phyloP scores from a whole-genome alignment of 2,797 vertebrate species.

The Falco naumanni region DNA sequence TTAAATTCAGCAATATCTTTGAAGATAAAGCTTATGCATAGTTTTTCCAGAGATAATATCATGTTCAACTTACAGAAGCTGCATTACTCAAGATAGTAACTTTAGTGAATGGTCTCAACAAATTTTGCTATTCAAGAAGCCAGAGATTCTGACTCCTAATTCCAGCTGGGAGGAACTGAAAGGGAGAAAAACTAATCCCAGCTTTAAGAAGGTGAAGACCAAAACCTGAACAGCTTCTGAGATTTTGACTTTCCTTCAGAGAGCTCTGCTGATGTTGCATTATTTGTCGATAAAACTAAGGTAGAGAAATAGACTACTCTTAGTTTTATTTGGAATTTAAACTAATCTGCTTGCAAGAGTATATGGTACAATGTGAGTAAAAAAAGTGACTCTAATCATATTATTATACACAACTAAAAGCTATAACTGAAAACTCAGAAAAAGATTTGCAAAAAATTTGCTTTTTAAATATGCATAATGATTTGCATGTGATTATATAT shows the following conservation, averaged over 20 bases:
- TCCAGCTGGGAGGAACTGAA: neutral
- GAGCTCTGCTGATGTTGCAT: neutral
- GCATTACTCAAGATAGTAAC: slow-evolving; percentile 39
- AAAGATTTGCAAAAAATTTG: neutral
- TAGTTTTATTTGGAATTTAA: neutral
- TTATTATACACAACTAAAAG: neutral
- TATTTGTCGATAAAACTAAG: neutral
- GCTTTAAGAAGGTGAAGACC: neutral
- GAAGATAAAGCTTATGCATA: slow-evolving; percentile 31
- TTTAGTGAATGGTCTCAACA: neutral
- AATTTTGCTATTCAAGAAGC: neutral
- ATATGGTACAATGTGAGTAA: neutral
- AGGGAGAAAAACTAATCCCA: neutral
- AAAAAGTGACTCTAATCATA: neutral
- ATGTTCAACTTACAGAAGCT: neutral
- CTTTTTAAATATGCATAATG: neutral
- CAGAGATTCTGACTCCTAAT: neutral
- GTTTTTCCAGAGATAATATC: slow-evolving; percentile 29
- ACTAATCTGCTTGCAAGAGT: neutral
- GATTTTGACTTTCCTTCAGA: neutral
- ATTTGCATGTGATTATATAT: neutral
- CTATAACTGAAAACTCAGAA: neutral
- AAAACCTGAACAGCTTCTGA: neutral
- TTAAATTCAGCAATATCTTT: slow-evolving; percentile 49
- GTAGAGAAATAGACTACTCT: neutral